phyloP scores from a whole-genome alignment of 1,140 invertebrate species.

The Aphaenogaster ashmeadi region DNA sequence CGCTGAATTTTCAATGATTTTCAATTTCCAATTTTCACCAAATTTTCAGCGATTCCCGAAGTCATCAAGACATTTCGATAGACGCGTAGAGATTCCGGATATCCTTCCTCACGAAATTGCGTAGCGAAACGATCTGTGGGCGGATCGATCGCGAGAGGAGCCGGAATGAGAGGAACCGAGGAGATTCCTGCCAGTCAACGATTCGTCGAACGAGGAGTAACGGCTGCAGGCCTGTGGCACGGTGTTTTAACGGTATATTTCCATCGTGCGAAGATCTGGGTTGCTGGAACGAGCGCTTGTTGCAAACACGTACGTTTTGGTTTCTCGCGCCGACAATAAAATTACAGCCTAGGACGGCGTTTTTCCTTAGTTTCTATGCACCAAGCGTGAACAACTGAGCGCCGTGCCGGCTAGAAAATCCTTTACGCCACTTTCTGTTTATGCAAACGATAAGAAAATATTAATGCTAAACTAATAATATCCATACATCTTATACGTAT shows the following conservation, averaged over 20 bases:
- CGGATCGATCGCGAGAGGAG: conserved; percentile 6
- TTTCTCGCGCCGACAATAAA: conserved; percentile 57
- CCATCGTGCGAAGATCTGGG: conserved; percentile 77
- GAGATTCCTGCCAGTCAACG: conserved; percentile 62
- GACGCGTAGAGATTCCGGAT: not conserved
- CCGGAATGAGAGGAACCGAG: not conserved
- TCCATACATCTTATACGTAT: not conserved
- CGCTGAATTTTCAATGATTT: too few relatives aligned
- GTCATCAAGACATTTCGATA: not conserved
- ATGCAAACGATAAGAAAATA: not conserved
- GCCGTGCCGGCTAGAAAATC: conserved; percentile 7
- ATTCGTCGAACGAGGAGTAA: conserved; percentile 71
- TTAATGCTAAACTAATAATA: conserved; percentile 13
- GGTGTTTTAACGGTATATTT: conserved; percentile 79
- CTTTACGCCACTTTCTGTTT: conserved; percentile 28
- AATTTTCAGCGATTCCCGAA: not conserved
- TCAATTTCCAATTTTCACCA: not conserved
- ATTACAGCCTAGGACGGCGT: conserved; percentile 38
- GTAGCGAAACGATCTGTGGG: not conserved
- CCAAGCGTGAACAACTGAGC: conserved; percentile 51
- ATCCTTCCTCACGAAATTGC: not conserved
- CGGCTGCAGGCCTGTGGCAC: conserved; percentile 59
- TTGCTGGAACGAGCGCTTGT: conserved; percentile 74
- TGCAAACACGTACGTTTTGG: conserved; percentile 69
- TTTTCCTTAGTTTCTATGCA: conserved; percentile 42